Conservation (phyloP, 1,140 invertebrate genomes). For the Mya arenaria region DNA sequence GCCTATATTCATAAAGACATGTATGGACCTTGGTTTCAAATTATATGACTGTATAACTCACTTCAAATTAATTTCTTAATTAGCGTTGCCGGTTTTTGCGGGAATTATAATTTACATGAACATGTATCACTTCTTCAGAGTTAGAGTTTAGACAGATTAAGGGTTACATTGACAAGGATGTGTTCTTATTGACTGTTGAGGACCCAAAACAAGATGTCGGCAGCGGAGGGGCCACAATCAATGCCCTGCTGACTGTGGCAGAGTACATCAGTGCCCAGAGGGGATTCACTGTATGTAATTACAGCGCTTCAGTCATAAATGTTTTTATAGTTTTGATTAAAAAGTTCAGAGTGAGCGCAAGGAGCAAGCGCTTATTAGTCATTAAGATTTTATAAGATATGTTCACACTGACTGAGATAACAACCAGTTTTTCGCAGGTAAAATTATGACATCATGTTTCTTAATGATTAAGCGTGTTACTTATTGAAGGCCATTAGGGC, state of each 20-base stretch:
- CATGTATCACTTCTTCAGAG: slow-evolving; percentile 70
- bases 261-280: slow-evolving; percentile 81
- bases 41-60: background rate
- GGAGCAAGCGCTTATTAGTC: background rate
- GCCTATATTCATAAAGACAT: background rate
- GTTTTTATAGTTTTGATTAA: too few relatives aligned
- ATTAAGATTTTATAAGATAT: background rate
- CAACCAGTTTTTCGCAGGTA: background rate
- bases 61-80: background rate
- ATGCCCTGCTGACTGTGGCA: slow-evolving; percentile 82
- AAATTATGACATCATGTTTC: background rate
- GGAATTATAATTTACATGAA: background rate
- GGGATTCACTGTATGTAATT: slow-evolving; percentile 79
- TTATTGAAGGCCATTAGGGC: background rate
- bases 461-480: background rate
- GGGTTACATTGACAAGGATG: slow-evolving; percentile 76
- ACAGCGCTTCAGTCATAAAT: too few relatives aligned
- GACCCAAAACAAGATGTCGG: slow-evolving; percentile 81
- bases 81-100: background rate
- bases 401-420: background rate
- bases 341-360: background rate
- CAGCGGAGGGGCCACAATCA: slow-evolving; percentile 83
- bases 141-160: slow-evolving; percentile 77
- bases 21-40: background rate
- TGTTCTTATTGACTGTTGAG: slow-evolving; percentile 79